A percentile compares a stretch with the other conserved stretches of the same genome.
These are phyloP conservation scores for Petroica traversi DNA, from an alignment of 2,113 vertebrate genomes.

Conservation along the genomic window DNA sequence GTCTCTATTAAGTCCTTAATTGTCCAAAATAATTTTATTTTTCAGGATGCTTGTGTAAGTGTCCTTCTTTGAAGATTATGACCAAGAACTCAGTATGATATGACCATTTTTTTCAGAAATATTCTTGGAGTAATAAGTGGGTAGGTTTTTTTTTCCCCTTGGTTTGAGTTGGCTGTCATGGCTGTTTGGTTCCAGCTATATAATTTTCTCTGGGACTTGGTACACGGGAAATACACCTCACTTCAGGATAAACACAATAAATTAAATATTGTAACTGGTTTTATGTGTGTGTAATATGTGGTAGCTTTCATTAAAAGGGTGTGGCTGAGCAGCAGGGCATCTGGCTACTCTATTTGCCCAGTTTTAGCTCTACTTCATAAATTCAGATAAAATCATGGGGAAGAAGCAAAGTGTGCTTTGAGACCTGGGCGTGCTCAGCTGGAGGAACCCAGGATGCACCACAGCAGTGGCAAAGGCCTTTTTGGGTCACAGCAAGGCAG, in stretches of 20 bases:
- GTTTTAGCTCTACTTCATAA: neutral
- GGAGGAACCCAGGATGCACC: rapidly evolving
- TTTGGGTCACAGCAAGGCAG: neutral
- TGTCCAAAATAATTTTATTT: neutral
- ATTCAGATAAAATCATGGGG: neutral
- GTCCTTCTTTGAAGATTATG: neutral
- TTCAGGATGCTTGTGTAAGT: neutral
- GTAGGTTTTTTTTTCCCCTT: neutral
- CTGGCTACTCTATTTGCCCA: neutral
- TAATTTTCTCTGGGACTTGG: neutral
- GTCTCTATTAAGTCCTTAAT: neutral
- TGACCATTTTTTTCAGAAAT: neutral
- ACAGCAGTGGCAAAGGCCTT: neutral
- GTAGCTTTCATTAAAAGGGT: neutral
- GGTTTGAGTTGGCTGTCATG: neutral
- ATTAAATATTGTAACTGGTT: neutral
- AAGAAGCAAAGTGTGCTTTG: neutral
- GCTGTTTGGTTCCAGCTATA: neutral
- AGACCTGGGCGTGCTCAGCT: neutral
- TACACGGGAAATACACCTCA: neutral
- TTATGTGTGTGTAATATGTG: neutral
- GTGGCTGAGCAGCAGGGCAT: neutral
- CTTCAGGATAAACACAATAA: neutral
- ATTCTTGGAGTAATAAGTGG: neutral
- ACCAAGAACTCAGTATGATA: neutral